Percentiles rank a stretch among this genome's conserved stretches.
Evolutionary conservation across 2,888 invertebrate species (phyloP).

Genomic region (Chymomyza procnemis): DNA sequence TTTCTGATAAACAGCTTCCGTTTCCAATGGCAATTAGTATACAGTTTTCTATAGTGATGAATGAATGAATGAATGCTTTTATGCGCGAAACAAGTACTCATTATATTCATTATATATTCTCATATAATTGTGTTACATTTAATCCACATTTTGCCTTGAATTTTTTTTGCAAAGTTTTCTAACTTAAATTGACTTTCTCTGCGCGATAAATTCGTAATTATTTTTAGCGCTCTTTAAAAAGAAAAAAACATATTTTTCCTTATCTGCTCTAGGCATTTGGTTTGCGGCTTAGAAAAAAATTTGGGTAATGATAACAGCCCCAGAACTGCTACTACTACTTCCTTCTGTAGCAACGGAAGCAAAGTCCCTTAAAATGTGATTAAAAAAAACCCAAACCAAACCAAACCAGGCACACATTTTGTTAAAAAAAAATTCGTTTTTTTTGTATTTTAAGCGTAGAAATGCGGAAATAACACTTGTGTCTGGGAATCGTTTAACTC

Average conservation of each 20-base stretch:
- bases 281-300: conserved; percentile 3
- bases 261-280: neutral
- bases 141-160: conserved; percentile 48
- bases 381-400: neutral
- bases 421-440: neutral
- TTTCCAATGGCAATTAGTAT: conserved; percentile 53
- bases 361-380: neutral
- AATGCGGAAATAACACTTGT: conserved; percentile 12
- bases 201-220: neutral
- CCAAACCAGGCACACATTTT: neutral
- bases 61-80: conserved; percentile 47
- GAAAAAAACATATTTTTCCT: neutral
- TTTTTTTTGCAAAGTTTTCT: conserved; percentile 27
- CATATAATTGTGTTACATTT: conserved; percentile 34
- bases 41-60: conserved; percentile 46
- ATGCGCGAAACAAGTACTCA: neutral
- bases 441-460: neutral
- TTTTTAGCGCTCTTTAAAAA: neutral
- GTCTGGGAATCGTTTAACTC: conserved; percentile 1
- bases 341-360: neutral
- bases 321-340: neutral
- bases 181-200: conserved; percentile 48
- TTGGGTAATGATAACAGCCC: neutral
- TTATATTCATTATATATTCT: conserved; percentile 6
- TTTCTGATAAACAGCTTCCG: conserved; percentile 63